Evolutionary conservation across 2,888 invertebrate species (phyloP).

Genomic region (Heliconius charithonia): DNA sequence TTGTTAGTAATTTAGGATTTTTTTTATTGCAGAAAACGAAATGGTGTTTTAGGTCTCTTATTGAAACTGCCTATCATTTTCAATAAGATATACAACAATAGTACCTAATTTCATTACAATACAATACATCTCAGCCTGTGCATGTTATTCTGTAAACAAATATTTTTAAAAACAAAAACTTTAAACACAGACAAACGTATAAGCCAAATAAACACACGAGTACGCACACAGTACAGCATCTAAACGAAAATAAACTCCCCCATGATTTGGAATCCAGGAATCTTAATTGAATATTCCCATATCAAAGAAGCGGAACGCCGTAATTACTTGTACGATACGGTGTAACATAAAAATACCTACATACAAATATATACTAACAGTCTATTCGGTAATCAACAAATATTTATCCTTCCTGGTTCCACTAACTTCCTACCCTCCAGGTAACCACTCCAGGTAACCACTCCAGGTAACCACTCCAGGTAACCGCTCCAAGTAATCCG

Average conservation of each 20-base stretch:
- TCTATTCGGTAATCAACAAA: conserved; percentile 53
- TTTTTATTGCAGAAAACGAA: not conserved
- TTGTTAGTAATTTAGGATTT: not conserved
- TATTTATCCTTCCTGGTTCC: conserved; percentile 54
- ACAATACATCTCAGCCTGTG: not conserved
- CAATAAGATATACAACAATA: not conserved
- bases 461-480: conserved; percentile 37
- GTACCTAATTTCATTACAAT: not conserved
- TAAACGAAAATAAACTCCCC: conserved; percentile 8
- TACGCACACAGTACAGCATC: not conserved
- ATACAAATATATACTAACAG: conserved; percentile 1
- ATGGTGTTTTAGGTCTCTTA: not conserved
- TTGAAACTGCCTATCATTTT: not conserved
- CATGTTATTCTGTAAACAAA: not conserved
- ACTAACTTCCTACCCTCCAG: conserved; percentile 8
- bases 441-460: too few relatives aligned
- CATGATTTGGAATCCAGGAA: conserved; percentile 10
- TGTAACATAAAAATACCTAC: conserved; percentile 27
- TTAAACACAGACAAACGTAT: not conserved
- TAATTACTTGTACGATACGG: conserved; percentile 38
- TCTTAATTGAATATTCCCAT: conserved; percentile 24
- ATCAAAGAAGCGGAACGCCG: conserved; percentile 22
- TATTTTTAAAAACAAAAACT: not conserved
- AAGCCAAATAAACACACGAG: not conserved
- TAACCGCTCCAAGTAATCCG: conserved; percentile 48